Evolutionary conservation across 2,888 invertebrate species (phyloP).

Genomic region (Cynaeus angustus): DNA sequence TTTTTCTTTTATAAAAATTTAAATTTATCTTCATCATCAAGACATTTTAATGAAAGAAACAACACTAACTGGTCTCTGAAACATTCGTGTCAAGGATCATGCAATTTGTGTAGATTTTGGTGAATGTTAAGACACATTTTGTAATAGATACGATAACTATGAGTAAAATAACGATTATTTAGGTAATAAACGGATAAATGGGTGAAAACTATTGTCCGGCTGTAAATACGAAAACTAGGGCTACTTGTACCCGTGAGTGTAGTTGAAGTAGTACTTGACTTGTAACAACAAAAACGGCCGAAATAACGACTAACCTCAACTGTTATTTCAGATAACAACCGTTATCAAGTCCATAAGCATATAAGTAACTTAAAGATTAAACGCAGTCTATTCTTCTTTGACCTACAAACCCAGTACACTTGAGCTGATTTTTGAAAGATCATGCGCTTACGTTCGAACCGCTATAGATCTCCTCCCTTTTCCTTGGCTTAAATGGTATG

Average conservation of each 20-base stretch:
- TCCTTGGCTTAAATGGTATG: slow-evolving; percentile 5
- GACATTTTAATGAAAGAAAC: slow-evolving; percentile 49
- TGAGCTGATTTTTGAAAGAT: slow-evolving; percentile 36
- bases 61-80: slow-evolving; percentile 55
- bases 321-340: slow-evolving; percentile 28
- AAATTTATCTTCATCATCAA: slow-evolving; percentile 52
- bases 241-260: too few relatives aligned
- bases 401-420: slow-evolving; percentile 48
- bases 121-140: slow-evolving; percentile 45
- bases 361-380: slow-evolving; percentile 31
- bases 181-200: slow-evolving; percentile 14
- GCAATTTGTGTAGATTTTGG: slow-evolving; percentile 48
- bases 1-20: slow-evolving; percentile 52
- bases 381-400: slow-evolving; percentile 37
- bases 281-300: background rate
- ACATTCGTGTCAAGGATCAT: slow-evolving; percentile 57
- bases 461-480: slow-evolving; percentile 28
- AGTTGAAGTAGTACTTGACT: too few relatives aligned
- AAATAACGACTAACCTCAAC: slow-evolving; percentile 1
- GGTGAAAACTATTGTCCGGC: background rate
- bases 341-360: slow-evolving; percentile 23
- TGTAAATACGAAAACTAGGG: too few relatives aligned
- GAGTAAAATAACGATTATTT: slow-evolving; percentile 37
- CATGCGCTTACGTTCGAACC: slow-evolving; percentile 30
- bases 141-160: slow-evolving; percentile 34